Conservation (phyloP, 2,888 invertebrate genomes). For the Uropetala carovei region DNA sequence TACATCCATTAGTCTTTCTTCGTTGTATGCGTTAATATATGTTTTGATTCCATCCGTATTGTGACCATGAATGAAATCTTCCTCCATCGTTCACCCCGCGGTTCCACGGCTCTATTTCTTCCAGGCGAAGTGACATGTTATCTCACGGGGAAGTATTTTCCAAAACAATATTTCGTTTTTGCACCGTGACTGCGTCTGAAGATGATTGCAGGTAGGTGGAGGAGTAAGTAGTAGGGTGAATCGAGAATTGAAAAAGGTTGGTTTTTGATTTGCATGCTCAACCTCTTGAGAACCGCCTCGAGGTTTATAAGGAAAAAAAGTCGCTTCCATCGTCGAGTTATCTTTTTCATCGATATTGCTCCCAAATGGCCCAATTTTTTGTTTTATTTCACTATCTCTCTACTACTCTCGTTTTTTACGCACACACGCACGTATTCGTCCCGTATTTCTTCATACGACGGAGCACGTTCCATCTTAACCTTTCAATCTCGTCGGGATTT, state of each 20-base stretch:
- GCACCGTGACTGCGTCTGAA: background rate
- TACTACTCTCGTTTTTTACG: too few species aligned
- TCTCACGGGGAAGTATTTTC: background rate
- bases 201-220: background rate
- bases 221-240: background rate
- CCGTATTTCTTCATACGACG: background rate
- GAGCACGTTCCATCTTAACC: background rate
- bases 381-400: background rate
- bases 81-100: too few species aligned
- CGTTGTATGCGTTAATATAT: too few species aligned
- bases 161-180: background rate
- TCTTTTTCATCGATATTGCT: constrained; percentile 44
- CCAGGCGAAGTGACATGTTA: background rate
- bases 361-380: background rate
- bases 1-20: too few species aligned
- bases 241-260: background rate
- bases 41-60: too few species aligned
- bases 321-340: constrained; percentile 26
- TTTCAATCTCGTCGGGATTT: background rate
- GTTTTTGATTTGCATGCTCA: constrained; percentile 51
- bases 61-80: too few species aligned
- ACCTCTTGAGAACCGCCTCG: constrained; percentile 38
- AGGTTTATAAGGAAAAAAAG: background rate
- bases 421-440: background rate
- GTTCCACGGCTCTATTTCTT: background rate